Conservation (phyloP, 2,113 vertebrate genomes). For the Sphyrna mokarran region DNA sequence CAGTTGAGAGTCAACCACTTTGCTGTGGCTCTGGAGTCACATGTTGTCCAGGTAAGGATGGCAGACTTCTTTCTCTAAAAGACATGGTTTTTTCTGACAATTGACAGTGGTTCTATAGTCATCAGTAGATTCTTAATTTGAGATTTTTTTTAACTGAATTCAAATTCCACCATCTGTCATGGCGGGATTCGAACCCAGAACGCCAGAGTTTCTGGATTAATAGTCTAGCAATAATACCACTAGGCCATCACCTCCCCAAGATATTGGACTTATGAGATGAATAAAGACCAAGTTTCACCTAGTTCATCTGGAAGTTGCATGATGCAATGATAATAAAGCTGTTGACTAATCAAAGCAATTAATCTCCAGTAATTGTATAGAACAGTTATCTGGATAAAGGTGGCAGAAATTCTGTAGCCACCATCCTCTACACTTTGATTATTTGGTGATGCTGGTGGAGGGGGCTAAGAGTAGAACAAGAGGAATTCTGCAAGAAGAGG, state of each 20-base stretch:
- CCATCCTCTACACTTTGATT: background rate
- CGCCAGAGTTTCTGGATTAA: too few species aligned
- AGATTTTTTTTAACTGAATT: too few species aligned
- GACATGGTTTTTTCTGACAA: too few species aligned
- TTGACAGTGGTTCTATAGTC: too few species aligned
- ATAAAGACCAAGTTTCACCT: background rate
- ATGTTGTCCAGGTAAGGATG: too few species aligned
- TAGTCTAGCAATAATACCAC: too few species aligned
- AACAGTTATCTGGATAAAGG: background rate
- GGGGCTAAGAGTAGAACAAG: background rate
- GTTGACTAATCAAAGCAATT: background rate
- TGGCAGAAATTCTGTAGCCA: background rate
- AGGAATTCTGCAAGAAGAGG: background rate
- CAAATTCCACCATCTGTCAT: too few species aligned
- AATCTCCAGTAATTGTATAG: background rate
- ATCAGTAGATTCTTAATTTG: too few species aligned
- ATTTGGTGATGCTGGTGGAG: background rate
- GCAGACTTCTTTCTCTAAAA: too few species aligned
- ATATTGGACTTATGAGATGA: background rate
- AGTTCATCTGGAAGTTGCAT: background rate
- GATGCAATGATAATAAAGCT: background rate
- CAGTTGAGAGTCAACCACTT: too few species aligned
- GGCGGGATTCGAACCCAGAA: too few species aligned
- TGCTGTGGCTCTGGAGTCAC: too few species aligned
- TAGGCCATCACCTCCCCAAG: background rate